Evolutionary conservation across 2,797 vertebrate species (phyloP).

Genomic region (Valencia hispanica): DNA sequence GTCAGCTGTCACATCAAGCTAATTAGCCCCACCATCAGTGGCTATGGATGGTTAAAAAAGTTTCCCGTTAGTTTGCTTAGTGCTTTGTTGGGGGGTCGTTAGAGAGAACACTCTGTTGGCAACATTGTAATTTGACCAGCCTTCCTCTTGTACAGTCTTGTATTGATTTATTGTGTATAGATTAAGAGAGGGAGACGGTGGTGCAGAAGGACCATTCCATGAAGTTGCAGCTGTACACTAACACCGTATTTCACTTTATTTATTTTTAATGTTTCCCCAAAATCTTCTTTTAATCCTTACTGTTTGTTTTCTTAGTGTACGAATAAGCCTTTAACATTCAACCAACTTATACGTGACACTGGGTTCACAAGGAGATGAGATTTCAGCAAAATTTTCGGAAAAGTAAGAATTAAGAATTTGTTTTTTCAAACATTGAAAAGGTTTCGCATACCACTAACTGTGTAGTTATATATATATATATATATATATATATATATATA

Average conservation of each 20-base stretch:
- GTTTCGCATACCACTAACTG: too few species aligned
- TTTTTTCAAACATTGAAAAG: background rate
- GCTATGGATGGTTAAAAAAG: background rate
- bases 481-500: too few species aligned
- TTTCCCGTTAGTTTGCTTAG: background rate
- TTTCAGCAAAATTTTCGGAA: background rate
- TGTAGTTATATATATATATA: too few species aligned
- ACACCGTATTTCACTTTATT: background rate
- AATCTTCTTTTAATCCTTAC: background rate
- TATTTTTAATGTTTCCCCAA: background rate
- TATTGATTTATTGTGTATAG: constrained; percentile 2
- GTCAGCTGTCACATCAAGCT: background rate
- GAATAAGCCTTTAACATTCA: background rate
- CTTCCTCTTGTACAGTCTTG: background rate
- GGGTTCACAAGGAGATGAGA: background rate
- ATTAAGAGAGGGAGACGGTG: background rate
- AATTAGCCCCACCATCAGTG: background rate
- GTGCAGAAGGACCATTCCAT: background rate
- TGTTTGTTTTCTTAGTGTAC: too few species aligned
- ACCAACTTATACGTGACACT: background rate
- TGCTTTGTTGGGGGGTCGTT: background rate
- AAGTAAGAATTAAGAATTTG: too few species aligned
- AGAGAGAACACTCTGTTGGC: background rate
- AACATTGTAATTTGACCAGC: background rate
- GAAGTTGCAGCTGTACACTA: background rate